Evolutionary conservation across 2,888 invertebrate genomes (phyloP), one percentile per base, ranked within the genome.

Genomic region (Apamea epomidion): DNA sequence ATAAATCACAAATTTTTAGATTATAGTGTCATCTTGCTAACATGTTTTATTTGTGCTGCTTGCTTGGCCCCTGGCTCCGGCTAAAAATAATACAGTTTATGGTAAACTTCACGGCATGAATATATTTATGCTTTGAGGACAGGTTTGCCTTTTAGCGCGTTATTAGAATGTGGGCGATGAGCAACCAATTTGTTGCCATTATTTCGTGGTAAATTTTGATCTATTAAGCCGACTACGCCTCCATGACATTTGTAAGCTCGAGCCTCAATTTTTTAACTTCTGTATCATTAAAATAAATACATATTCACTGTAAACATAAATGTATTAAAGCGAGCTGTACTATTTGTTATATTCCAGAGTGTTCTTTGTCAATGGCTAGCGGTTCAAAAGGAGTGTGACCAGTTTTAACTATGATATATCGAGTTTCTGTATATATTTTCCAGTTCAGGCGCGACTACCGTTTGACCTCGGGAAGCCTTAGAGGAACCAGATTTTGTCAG

Each of bases 21-120:
- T 85, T 81, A 84, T 84, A 77, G 75, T 89, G 78, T 87, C 81
- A 86, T 62, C 65, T 80, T 64, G 58, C 70, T 70, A 86, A 84
- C 82, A 62, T 62, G 87, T 88, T 81, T 80, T 82, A 45, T 70
- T 70, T 68, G 51, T 73, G 69, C 80, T 80, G 80, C 75, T 87
- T 64, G 42, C 7, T 42, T 18, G 83, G 83, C 83, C 87, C 29
- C 87, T 79, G 67, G 45, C 65, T 64, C 67, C 32, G 58, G 70
- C 73, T 86, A 80, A 87, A 84, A 80, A 84, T 80, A 87, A 67
- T 67, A 42, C 51, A 74, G 37, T 74, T 80, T 76, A 70, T 84
- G 73, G 75, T 78, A 77, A 86, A 74, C 74, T 74, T 62, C 76
- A 65, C 67, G 76, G 48, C 79, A 58, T 87, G 79, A 85, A 85